Percentiles rank a stretch among this genome's conserved stretches.
These are phyloP conservation scores for Sesia apiformis DNA, from an alignment of 2,888 invertebrate species.

Conservation along the genomic window DNA sequence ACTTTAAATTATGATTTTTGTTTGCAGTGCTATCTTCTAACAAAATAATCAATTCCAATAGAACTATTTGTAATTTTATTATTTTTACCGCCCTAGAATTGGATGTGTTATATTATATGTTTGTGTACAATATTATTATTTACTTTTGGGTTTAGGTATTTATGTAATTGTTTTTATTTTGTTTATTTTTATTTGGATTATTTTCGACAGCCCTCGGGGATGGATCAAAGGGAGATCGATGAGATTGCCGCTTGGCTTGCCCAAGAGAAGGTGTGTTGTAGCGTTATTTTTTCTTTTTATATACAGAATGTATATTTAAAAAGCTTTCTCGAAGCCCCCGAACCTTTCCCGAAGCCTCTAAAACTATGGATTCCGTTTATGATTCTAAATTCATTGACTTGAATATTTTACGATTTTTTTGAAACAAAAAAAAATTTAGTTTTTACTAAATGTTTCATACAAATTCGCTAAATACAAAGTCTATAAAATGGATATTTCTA, in stretches of 20 bases:
- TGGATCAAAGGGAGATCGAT: slow-evolving; percentile 90
- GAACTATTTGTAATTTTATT: background rate
- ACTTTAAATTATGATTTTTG: no score
- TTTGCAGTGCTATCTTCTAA: background rate
- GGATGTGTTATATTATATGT: background rate
- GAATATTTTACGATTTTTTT: no score
- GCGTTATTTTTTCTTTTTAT: slow-evolving; percentile 15
- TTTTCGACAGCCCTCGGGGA: slow-evolving; percentile 58
- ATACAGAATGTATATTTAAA: no score
- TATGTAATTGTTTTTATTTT: slow-evolving; percentile 10
- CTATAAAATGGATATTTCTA: no score
- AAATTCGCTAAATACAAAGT: no score
- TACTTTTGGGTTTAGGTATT: background rate
- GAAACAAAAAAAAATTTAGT: no score
- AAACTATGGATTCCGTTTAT: no score
- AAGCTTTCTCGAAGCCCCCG: no score
- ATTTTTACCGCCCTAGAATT: background rate
- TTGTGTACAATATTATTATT: background rate
- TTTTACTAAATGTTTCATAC: no score
- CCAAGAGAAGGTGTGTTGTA: slow-evolving; percentile 79
- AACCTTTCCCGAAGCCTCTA: no score
- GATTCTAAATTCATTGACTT: no score
- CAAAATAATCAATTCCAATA: background rate
- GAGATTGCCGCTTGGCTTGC: slow-evolving; percentile 97
- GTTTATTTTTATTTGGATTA: slow-evolving; percentile 18